These are phyloP conservation scores for Tylochromis polylepis DNA, from an alignment of 2,113 vertebrate genomes.

Conservation along the genomic window DNA sequence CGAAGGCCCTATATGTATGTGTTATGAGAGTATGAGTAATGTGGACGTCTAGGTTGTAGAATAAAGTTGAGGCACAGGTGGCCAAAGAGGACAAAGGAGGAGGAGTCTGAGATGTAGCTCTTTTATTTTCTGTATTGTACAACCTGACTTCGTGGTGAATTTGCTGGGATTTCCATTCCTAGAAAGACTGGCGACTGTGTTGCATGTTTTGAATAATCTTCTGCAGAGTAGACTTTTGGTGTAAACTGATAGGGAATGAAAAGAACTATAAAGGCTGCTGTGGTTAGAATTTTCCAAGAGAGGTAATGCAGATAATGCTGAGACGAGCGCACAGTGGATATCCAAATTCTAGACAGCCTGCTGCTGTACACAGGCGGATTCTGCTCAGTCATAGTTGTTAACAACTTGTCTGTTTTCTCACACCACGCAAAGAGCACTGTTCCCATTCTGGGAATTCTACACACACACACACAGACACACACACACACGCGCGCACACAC, in stretches of 20 bases:
- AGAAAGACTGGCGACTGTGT: no score
- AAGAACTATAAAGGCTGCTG: background rate
- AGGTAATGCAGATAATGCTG: background rate
- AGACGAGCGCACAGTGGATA: background rate
- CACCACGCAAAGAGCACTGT: conserved; percentile 34
- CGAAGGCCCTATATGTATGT: no score
- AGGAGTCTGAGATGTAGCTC: no score
- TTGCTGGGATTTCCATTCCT: no score
- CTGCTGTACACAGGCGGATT: background rate
- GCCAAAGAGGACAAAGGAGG: no score
- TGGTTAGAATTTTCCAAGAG: background rate
- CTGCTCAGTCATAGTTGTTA: conserved; percentile 8
- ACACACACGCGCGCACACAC: background rate
- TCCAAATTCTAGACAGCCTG: background rate
- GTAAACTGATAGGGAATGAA: background rate
- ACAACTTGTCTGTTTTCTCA: conserved; percentile 17
- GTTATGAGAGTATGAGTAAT: no score
- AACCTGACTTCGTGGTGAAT: no score
- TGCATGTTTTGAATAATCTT: no score
- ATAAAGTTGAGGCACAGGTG: no score
- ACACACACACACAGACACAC: background rate
- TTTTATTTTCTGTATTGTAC: no score
- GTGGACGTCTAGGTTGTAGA: no score
- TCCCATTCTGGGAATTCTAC: background rate
- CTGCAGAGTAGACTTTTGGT: no score